These are phyloP conservation scores for Anguilla obscura DNA, from an alignment of 2,797 vertebrate species.

Conservation along the genomic window DNA sequence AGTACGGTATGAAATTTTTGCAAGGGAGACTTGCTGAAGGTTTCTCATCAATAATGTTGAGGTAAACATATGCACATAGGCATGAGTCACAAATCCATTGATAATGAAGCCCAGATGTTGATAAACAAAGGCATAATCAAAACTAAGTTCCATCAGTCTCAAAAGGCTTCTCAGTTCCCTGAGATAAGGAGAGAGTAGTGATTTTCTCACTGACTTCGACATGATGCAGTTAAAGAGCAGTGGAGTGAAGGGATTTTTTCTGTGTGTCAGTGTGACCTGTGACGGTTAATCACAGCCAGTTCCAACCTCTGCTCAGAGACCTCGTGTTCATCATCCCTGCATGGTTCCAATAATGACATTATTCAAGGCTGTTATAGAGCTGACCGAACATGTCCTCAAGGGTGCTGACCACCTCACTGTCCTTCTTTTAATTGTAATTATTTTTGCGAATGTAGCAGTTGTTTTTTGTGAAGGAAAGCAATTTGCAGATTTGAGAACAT, in stretches of 20 bases:
- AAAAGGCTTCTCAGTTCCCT: neutral
- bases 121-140: neutral
- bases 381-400: neutral
- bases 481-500: neutral
- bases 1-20: neutral
- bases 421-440: neutral
- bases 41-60: slow-evolving; percentile 7
- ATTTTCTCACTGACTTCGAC: slow-evolving; percentile 20
- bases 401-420: neutral
- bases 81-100: neutral
- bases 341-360: neutral
- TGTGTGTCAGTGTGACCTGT: neutral
- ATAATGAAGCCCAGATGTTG: neutral
- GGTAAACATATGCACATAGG: neutral
- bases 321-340: neutral
- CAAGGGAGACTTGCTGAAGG: neutral
- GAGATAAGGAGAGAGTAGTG: neutral
- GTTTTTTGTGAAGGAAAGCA: neutral
- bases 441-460: neutral
- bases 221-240: neutral
- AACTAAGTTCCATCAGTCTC: neutral
- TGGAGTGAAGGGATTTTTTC: neutral
- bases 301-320: neutral
- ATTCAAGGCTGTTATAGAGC: neutral
- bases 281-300: slow-evolving; percentile 6